Base-by-base conservation (phyloP, 2,888 invertebrate species). In the Meta bourneti region DNA sequence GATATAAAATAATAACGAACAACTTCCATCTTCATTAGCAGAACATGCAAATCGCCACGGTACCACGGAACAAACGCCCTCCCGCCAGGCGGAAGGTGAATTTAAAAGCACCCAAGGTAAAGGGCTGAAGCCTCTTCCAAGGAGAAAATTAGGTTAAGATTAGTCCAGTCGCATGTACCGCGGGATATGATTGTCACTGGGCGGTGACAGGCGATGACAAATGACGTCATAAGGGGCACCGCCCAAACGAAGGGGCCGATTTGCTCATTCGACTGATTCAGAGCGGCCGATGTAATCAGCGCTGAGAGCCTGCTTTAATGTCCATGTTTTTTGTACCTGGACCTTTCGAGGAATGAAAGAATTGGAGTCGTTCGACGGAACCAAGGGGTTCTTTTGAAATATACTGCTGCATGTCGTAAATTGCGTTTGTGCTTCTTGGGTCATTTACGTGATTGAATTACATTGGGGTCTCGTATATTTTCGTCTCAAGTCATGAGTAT, bases 151-250 rank as follows among this genome's bases (percentile, higher is more conserved):
- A 90, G 85, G 79, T 84, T 84, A 85, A 79, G 85, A 90, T 85
- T 84, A 90, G 79, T 90, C 84, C 77, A 71, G 78, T 71, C 72
- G 54, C 90, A 72, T 80, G 78, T 88, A 74, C 88, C 61, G 74
- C 79, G 20, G 79, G 77, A 77, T 84, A 85, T 85, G 90, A 86
- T 87, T 91, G 91, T 91, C 91, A 91, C 81, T 87, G 87, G 87
- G 91, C 91, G 91, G 91, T 74, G 90, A 90, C 90, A 90, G 79
- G 74, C 75, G 61, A 72, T 92, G 91, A 89, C 84, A 80, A 92
- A 88, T 89, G 91, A 92, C 91, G 88, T 92, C 88, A 92, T 84
- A 84, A n/a, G 20, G 80, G 84, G 88, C 83, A 75, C 91, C 91
- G 84, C 91, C 91, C 91, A 77, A 70, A 75, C 82, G n/a, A 7